Conservation (phyloP, 2,888 invertebrate species). For the Scaptomyza caliginosa region DNA sequence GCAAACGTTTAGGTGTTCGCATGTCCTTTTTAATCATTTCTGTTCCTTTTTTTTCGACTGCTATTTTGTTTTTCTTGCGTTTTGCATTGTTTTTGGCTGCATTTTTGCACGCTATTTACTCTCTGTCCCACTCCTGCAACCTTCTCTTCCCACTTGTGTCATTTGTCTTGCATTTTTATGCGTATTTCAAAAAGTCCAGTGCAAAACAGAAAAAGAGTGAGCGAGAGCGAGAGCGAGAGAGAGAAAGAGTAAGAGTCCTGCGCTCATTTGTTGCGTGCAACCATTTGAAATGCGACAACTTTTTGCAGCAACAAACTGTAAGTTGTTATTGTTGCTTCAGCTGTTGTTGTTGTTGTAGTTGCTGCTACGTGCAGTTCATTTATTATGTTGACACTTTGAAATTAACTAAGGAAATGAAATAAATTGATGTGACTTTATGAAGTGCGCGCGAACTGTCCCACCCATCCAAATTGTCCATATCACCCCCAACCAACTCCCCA, state of each 20-base stretch:
- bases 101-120: constrained; percentile 69
- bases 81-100: constrained; percentile 74
- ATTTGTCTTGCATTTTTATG: constrained; percentile 81
- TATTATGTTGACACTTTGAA: constrained; percentile 81
- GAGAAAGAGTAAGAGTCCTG: constrained; percentile 56
- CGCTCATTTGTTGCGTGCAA: constrained; percentile 80
- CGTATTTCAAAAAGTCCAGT: constrained; percentile 77
- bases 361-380: constrained; percentile 79
- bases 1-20: constrained; percentile 80
- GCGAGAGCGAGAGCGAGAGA: not conserved
- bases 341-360: constrained; percentile 23
- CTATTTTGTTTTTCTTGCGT: constrained; percentile 13
- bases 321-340: constrained; percentile 34
- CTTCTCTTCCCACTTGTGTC: constrained; percentile 36
- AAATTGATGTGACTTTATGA: constrained; percentile 81
- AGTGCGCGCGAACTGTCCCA: constrained; percentile 69
- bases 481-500: not conserved
- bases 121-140: constrained; percentile 24
- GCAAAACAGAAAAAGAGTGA: not conserved
- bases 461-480: constrained; percentile 20
- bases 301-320: constrained; percentile 64
- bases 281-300: constrained; percentile 81
- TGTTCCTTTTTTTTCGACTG: constrained; percentile 2
- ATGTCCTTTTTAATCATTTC: constrained; percentile 78
- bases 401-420: constrained; percentile 80